Percentiles rank a stretch among this genome's conserved stretches.
phyloP scores from a whole-genome alignment of 2,797 vertebrate species.

The Molothrus ater region DNA sequence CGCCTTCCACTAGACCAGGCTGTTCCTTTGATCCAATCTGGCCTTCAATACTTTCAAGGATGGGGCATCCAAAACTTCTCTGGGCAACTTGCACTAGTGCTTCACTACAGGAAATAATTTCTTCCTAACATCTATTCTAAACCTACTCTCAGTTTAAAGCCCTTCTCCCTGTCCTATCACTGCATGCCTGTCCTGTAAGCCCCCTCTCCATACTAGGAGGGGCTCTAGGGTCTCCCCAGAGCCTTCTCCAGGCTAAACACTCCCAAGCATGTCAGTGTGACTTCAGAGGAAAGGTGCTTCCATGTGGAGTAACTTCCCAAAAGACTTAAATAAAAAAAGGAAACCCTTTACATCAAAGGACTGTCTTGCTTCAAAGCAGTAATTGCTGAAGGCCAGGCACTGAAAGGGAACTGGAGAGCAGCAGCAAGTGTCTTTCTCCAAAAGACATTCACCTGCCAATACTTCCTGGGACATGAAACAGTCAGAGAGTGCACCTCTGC shows the following conservation, averaged over 20 bases:
- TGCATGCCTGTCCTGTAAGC: neutral
- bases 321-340: neutral
- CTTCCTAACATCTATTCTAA: neutral
- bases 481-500: neutral
- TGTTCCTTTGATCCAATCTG: neutral
- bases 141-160: neutral
- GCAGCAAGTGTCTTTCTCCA: neutral
- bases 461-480: neutral
- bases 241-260: neutral
- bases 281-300: neutral
- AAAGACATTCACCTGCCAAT: neutral
- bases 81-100: neutral
- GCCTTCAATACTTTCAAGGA: neutral
- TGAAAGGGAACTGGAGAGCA: neutral
- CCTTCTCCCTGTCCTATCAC: neutral
- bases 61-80: neutral
- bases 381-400: neutral
- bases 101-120: neutral
- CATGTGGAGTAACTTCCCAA: neutral
- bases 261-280: neutral
- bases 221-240: neutral
- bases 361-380: neutral
- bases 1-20: neutral
- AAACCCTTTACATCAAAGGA: neutral
- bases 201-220: neutral